Evolutionary conservation across 2,797 vertebrate genomes (phyloP).

Genomic region (Acanthiza pusilla): DNA sequence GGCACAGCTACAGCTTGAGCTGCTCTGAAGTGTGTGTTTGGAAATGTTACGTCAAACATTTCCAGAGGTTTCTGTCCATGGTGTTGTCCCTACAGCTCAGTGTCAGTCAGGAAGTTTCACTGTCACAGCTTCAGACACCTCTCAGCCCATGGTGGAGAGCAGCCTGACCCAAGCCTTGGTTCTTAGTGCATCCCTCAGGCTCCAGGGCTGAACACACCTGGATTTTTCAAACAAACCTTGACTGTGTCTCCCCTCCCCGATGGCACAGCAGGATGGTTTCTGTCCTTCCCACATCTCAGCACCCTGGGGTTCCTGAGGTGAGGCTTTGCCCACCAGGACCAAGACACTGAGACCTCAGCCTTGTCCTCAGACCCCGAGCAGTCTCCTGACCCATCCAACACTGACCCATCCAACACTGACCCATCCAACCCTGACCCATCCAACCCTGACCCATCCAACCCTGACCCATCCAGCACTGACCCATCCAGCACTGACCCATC

Average conservation of each 20-base stretch:
- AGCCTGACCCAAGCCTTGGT: too few relatives aligned
- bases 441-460: too few relatives aligned
- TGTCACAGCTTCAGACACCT: neutral
- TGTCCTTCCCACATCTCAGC: neutral
- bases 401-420: rapidly evolving
- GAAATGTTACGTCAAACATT: neutral
- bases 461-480: too few relatives aligned
- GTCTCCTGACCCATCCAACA: neutral
- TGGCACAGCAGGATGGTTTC: neutral
- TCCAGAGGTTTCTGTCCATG: neutral
- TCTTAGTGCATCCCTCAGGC: neutral
- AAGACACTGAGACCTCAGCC: neutral
- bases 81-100: neutral
- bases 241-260: too few relatives aligned
- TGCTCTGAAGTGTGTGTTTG: neutral
- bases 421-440: too few relatives aligned
- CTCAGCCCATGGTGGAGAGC: too few relatives aligned
- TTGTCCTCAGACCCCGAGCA: neutral
- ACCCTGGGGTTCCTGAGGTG: neutral
- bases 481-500: too few relatives aligned
- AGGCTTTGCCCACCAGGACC: neutral
- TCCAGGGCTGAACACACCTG: too few relatives aligned
- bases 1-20: neutral
- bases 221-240: too few relatives aligned
- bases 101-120: neutral